These are phyloP conservation scores for Gasterosteus nipponicus DNA, from an alignment of 2,113 vertebrate genomes.

Conservation along the genomic window DNA sequence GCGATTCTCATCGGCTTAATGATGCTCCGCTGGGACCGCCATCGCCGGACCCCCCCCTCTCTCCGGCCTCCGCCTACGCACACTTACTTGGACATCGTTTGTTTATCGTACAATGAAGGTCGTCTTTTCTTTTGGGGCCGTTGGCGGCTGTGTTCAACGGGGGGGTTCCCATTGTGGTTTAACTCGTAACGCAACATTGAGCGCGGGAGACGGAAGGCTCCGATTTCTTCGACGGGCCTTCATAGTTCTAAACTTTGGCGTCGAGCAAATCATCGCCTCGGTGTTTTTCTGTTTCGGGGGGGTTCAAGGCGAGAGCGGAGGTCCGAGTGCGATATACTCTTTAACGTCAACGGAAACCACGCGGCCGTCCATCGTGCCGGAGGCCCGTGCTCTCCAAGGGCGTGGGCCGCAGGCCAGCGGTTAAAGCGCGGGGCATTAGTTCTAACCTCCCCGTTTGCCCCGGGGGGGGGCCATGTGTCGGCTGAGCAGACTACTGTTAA, in stretches of 20 bases:
- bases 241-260: constrained; percentile 19
- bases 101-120: neutral
- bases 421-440: constrained; percentile 68
- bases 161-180: constrained; percentile 16
- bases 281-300: constrained; percentile 18
- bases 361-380: constrained; percentile 35
- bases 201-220: neutral
- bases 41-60: constrained; percentile 48
- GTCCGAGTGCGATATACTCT: constrained; percentile 50
- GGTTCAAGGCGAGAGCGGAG: constrained; percentile 9
- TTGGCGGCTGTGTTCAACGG: neutral
- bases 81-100: neutral
- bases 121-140: neutral
- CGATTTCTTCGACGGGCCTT: constrained; percentile 3
- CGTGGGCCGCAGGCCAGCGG: constrained; percentile 51
- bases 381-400: constrained; percentile 55
- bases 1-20: constrained; percentile 78
- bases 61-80: constrained; percentile 24
- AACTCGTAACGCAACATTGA: neutral
- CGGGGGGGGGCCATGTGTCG: too few species aligned
- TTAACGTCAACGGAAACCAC: constrained; percentile 55
- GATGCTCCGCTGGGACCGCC: constrained; percentile 73
- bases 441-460: constrained; percentile 67
- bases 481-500: constrained; percentile 78
- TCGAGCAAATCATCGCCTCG: neutral